These are phyloP conservation scores for Karalla daura DNA, from an alignment of 2,797 vertebrate genomes.

Conservation along the genomic window DNA sequence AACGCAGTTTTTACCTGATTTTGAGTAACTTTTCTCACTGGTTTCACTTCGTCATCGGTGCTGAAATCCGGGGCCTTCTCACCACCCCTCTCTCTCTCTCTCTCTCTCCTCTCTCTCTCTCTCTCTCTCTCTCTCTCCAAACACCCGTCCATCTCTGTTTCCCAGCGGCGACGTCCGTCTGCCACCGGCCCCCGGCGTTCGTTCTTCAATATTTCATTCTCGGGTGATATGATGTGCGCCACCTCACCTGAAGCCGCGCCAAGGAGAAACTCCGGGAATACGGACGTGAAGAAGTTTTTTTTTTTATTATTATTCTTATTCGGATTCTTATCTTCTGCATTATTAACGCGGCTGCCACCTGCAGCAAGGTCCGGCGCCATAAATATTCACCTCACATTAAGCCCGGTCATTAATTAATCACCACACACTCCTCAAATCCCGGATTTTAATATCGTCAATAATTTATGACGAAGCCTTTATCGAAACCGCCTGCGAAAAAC, in stretches of 20 bases:
- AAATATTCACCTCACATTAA: constrained; percentile 47
- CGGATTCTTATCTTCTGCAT: constrained; percentile 50
- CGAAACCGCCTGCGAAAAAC: constrained; percentile 47
- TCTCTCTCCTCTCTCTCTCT: too few species aligned
- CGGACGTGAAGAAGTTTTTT: constrained; percentile 58
- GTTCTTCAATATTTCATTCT: constrained; percentile 70
- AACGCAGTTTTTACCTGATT: too few species aligned
- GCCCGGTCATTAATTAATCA: constrained; percentile 64
- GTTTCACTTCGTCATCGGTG: too few species aligned
- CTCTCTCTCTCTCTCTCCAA: constrained; percentile 23
- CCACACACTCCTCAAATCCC: constrained; percentile 35
- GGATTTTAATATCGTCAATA: constrained; percentile 60
- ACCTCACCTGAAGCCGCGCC: constrained; percentile 52
- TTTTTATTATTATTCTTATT: constrained; percentile 67
- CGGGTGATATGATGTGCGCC: constrained; percentile 50
- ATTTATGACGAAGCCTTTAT: constrained; percentile 54
- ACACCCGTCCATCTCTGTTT: constrained; percentile 38
- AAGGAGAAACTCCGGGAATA: constrained; percentile 37
- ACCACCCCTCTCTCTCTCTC: constrained; percentile 2
- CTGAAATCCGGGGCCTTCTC: constrained; percentile 8
- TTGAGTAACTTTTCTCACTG: too few species aligned
- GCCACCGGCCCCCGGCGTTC: constrained; percentile 23
- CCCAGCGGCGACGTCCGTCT: constrained; percentile 39
- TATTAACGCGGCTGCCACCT: constrained; percentile 59
- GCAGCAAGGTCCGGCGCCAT: constrained; percentile 38